Conservation (phyloP, 2,113 vertebrate species). For the Proterorhinus semilunaris region DNA sequence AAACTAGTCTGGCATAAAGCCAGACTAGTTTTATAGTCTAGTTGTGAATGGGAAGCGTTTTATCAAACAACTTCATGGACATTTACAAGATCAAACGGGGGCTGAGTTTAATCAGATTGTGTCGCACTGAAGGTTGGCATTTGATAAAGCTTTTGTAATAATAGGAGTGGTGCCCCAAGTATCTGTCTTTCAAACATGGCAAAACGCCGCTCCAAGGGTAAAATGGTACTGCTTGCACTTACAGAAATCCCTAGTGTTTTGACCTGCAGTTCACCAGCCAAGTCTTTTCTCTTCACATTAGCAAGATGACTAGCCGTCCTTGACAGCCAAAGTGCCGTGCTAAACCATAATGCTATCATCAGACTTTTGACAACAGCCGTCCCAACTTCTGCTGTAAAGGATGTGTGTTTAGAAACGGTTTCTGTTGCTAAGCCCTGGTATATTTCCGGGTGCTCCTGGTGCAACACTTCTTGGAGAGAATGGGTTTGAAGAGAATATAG, state of each 20-base stretch:
- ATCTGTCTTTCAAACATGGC: conserved; percentile 30
- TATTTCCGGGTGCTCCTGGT: conserved; percentile 12
- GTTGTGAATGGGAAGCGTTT: conserved; percentile 12
- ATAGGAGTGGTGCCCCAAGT: conserved; percentile 17
- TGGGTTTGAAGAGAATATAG: conserved; percentile 9
- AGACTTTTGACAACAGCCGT: not conserved
- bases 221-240: conserved; percentile 35
- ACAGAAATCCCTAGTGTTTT: conserved; percentile 43
- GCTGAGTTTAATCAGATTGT: conserved; percentile 24
- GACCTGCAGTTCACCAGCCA: conserved; percentile 35
- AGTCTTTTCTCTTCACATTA: conserved; percentile 45
- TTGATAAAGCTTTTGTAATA: conserved; percentile 31
- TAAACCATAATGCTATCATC: conserved; percentile 39
- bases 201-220: conserved; percentile 57
- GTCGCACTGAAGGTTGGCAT: conserved; percentile 38
- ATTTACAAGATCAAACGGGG: too few relatives aligned
- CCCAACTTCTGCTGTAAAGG: conserved; percentile 12
- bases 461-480: not conserved
- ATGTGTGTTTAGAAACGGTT: conserved; percentile 20
- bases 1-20: too few relatives aligned
- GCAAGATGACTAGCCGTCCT: conserved; percentile 65
- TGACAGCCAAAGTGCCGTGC: conserved; percentile 42
- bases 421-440: conserved; percentile 18
- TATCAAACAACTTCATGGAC: not conserved
- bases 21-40: too few relatives aligned